phyloP scores from a whole-genome alignment of 2,797 vertebrate genomes.

The Fringilla coelebs region DNA sequence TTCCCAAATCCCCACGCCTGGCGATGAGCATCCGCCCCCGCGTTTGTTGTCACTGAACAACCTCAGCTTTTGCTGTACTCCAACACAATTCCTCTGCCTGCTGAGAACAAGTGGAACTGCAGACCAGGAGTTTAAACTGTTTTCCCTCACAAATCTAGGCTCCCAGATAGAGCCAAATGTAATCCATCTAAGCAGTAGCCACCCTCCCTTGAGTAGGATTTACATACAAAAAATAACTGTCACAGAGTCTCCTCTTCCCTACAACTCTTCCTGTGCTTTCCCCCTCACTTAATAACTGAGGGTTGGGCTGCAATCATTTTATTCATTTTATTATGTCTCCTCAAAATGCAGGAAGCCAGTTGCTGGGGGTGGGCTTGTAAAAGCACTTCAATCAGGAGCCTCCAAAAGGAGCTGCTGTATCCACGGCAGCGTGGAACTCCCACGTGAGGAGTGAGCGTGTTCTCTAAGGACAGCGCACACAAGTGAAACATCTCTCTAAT shows the following conservation, averaged over 20 bases:
- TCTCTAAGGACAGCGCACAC: accelerated
- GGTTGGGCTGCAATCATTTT: neutral
- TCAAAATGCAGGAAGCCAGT: neutral
- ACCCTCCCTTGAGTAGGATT: neutral
- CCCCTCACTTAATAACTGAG: neutral
- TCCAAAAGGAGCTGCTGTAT: neutral
- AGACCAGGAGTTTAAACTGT: conserved; percentile 15
- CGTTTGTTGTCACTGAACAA: conserved; percentile 31
- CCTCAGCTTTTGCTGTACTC: neutral
- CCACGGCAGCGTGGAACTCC: accelerated
- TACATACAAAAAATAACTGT: neutral
- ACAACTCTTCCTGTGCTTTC: neutral
- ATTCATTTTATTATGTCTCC: neutral
- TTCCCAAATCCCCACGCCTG: conserved; percentile 50
- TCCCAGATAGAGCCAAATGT: neutral
- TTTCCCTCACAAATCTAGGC: neutral
- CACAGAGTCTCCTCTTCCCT: neutral
- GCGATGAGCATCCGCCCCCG: neutral
- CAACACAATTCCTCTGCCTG: neutral
- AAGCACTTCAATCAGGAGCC: neutral
- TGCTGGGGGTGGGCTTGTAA: neutral
- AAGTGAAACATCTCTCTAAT: neutral
- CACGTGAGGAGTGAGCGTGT: accelerated
- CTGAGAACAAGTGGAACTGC: neutral
- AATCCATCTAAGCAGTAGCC: neutral